These are phyloP conservation scores for Musca vetustissima DNA, from an alignment of 1,140 invertebrate genomes.

Conservation along the genomic window DNA sequence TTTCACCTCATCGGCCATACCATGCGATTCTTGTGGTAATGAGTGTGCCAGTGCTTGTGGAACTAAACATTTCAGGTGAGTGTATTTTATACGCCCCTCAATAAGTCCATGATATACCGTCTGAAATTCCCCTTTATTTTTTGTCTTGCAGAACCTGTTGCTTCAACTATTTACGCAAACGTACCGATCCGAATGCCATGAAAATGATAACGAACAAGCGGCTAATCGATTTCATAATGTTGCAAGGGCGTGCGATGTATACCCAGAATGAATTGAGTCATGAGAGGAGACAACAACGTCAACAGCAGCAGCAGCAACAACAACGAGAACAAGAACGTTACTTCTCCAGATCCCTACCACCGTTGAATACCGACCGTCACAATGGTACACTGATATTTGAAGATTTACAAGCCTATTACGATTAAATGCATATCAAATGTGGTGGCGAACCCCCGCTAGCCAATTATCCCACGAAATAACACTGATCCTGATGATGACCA, in stretches of 20 bases:
- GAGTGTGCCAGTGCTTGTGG: conserved; percentile 60
- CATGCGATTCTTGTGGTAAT: conserved; percentile 61
- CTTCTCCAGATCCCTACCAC: not conserved
- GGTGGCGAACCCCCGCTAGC: too few species aligned
- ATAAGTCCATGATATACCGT: not conserved
- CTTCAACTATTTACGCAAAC: conserved; percentile 52
- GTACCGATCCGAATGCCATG: conserved; percentile 43
- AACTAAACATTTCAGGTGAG: conserved; percentile 59
- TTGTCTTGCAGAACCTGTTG: conserved; percentile 42
- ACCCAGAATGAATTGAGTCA: conserved; percentile 35
- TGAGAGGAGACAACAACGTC: conserved; percentile 6
- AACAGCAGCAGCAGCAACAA: conserved; percentile 4
- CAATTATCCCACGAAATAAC: too few species aligned
- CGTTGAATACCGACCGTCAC: conserved; percentile 26
- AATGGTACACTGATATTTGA: conserved; percentile 43
- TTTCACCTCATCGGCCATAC: conserved; percentile 43
- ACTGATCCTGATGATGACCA: not conserved
- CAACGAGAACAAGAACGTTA: conserved; percentile 4
- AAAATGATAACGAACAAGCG: conserved; percentile 44
- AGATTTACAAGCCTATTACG: conserved; percentile 43
- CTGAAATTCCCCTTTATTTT: not conserved
- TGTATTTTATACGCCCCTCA: not conserved
- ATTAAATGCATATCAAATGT: conserved; percentile 18
- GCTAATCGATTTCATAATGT: conserved; percentile 49
- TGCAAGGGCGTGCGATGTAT: conserved; percentile 46